A percentile compares a stretch with the other conserved stretches of the same genome.
These are phyloP conservation scores for Ianthella basta DNA, from an alignment of 37 sponge, comb jelly and placozoan genomes.

Conservation along the genomic window DNA sequence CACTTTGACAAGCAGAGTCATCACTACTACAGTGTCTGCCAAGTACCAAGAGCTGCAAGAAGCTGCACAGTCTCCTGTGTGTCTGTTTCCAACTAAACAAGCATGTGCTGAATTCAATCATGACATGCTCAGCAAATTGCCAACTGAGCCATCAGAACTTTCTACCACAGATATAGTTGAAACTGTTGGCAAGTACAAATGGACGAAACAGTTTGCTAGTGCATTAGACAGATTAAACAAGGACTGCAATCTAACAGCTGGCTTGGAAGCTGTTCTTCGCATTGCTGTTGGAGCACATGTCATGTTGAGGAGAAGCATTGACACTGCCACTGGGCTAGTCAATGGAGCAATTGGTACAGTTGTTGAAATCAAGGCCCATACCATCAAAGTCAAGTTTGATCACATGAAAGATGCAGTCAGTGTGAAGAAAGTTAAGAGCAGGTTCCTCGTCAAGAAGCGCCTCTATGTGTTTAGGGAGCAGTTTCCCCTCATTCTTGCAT, in stretches of 20 bases:
- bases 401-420: constrained; percentile 27
- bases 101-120: constrained; percentile 42
- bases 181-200: constrained; percentile 41
- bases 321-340: constrained; percentile 48
- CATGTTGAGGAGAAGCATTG: constrained; percentile 70
- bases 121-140: constrained; percentile 21
- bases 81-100: constrained; percentile 52
- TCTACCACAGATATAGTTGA: constrained; percentile 51
- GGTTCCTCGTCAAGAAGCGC: constrained; percentile 44
- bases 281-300: constrained; percentile 67
- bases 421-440: constrained; percentile 40
- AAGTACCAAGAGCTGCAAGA: constrained; percentile 38
- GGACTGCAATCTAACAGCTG: constrained; percentile 66
- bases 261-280: constrained; percentile 46
- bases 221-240: constrained; percentile 62
- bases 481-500: constrained; percentile 58
- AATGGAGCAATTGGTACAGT: constrained; percentile 69
- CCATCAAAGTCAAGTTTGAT: constrained; percentile 63
- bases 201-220: constrained; percentile 44
- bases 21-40: constrained; percentile 15
- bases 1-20: not conserved
- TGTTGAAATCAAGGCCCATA: not conserved
- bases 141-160: not conserved
- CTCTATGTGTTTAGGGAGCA: constrained; percentile 51
- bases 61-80: constrained; percentile 40